Conservation (phyloP, 2,797 vertebrate genomes). For the Cuniculus paca region DNA sequence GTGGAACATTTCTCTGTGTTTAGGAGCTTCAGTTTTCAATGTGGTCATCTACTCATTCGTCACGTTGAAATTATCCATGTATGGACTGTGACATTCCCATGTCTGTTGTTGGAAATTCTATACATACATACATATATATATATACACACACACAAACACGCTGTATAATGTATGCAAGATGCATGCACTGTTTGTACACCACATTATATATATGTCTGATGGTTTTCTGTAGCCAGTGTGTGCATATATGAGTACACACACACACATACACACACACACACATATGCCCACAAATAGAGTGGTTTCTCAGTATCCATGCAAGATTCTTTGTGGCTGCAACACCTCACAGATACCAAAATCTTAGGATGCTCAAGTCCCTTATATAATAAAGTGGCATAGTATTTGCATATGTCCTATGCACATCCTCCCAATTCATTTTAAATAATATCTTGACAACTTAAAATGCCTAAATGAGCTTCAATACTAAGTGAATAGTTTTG, state of each 20-base stretch:
- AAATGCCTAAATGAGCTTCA: no score
- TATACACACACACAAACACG: no score
- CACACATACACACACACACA: not conserved
- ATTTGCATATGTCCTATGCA: not conserved
- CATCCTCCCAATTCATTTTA: not conserved
- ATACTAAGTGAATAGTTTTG: not conserved
- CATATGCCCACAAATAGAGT: not conserved
- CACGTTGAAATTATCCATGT: not conserved
- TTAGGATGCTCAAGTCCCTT: not conserved
- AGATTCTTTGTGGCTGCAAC: not conserved
- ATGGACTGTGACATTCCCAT: not conserved
- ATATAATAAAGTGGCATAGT: not conserved
- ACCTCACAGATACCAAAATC: not conserved
- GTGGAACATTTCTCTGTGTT: not conserved
- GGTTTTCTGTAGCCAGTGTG: not conserved
- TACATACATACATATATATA: no score
- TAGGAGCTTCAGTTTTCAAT: not conserved
- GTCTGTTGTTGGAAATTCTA: not conserved
- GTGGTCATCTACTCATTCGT: fast-evolving
- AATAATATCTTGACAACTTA: not conserved
- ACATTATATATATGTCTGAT: fast-evolving
- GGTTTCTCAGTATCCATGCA: not conserved
- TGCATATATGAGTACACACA: not conserved
- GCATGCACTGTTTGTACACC: fast-evolving
- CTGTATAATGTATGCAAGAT: not conserved